phyloP scores from a whole-genome alignment of 2,113 vertebrate genomes.

The Corythoichthys haematopterus region DNA sequence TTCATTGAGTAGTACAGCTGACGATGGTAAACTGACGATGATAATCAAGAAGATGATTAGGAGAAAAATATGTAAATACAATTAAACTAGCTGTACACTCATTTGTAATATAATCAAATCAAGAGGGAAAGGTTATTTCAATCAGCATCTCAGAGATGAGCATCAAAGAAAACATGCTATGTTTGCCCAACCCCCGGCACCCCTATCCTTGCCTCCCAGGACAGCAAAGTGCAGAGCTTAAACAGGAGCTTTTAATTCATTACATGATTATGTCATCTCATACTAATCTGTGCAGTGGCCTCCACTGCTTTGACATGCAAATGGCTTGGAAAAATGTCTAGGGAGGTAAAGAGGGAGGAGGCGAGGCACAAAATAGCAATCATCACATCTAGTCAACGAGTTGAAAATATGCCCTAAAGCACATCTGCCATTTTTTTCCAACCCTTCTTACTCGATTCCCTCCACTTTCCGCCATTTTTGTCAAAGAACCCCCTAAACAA shows the following conservation, averaged over 20 bases:
- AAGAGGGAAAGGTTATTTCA: conserved; percentile 47
- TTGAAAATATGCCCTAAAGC: conserved; percentile 76
- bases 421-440: conserved; percentile 41
- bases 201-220: conserved; percentile 33
- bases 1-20: background rate
- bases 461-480: conserved; percentile 54
- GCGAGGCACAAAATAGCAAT: conserved; percentile 75
- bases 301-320: conserved; percentile 91
- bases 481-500: conserved; percentile 68
- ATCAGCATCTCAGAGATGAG: conserved; percentile 26
- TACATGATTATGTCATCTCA: conserved; percentile 91
- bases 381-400: conserved; percentile 84
- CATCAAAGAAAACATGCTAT: conserved; percentile 24
- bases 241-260: conserved; percentile 89
- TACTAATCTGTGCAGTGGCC: conserved; percentile 86
- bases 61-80: conserved; percentile 32
- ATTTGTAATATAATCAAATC: conserved; percentile 35
- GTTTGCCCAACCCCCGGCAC: conserved; percentile 12
- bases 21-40: background rate
- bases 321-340: conserved; percentile 75
- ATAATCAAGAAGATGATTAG: conserved; percentile 4
- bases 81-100: conserved; percentile 31
- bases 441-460: conserved; percentile 33
- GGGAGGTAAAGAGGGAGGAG: conserved; percentile 72
- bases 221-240: conserved; percentile 58